Base-by-base conservation (phyloP, 2,113 vertebrate genomes). In the Micromys minutus region DNA sequence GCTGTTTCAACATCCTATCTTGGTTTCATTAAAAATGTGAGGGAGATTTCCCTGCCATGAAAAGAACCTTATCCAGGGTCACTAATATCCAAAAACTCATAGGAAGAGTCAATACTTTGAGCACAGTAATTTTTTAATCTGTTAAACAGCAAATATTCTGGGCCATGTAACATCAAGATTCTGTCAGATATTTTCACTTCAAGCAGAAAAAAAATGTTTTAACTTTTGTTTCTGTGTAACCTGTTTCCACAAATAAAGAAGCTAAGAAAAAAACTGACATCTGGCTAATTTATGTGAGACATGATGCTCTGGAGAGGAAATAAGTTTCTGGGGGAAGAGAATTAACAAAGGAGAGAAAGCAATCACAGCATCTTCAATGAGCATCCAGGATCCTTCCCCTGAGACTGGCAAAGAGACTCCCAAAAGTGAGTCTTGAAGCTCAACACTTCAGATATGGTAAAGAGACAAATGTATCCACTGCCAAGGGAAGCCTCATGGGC, bases 191-290 rank as follows among this genome's bases (percentile, higher is more conserved):
- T 89, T 92, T 95, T 50, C 87, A 81, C 94, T 55, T 87, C 6
- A 5, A 57, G 88, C 79, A 94, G 69, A 94, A 96, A 72, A 95
- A 21, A 95, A 81, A 97, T 87, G 94, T 93, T 83, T 86, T 67
- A 91, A 61, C 59, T 15, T 57, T 91, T 72, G 85, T 59, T 85
- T 85, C 24, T 59, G 24, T n/a, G 86, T 69, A 93, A 61, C 69
- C 47, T 85, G 21, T 91, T 76, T 94, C 95, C 84, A 52, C 85
- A 69, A 91, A 95, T 79, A 72, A 26, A 81, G 75, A 91, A 21
- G 2, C 61, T 87, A 34, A 91, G 74, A 42, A 91, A 94, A 94
- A 89, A 34, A 26, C 57, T 92, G 90, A 72, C 55, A 76, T 10
- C 34, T 8, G 89, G 75, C 90, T 93, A n/a, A 95, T 83, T 87